A percentile compares a stretch with the other conserved stretches of the same genome.
Evolutionary conservation across 2,888 invertebrate genomes (phyloP).

Genomic region (Isotomurus palustris): DNA sequence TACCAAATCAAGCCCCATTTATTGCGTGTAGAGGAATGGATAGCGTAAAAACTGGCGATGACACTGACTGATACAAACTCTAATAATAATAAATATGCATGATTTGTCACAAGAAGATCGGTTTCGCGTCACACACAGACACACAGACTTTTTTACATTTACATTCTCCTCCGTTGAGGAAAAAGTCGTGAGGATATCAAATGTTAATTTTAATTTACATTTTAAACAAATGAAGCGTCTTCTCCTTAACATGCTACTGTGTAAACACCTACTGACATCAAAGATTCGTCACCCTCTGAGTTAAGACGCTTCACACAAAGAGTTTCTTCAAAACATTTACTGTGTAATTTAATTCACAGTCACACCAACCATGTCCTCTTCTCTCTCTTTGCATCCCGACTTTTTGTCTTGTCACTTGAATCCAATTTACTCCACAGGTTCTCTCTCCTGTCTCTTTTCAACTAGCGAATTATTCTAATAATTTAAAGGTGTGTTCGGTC

Average conservation of each 20-base stretch:
- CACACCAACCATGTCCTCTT: neutral
- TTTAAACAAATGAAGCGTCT: constrained; percentile 1
- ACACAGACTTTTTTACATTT: neutral
- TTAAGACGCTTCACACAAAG: neutral
- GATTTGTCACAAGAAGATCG: neutral
- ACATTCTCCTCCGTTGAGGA: neutral
- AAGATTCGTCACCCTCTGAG: constrained; percentile 12
- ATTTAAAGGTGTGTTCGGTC: too few species aligned
- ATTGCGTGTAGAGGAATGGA: too few species aligned
- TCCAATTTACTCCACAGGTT: too few species aligned
- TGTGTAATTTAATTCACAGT: constrained; percentile 23
- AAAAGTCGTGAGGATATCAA: neutral
- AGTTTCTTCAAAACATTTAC: neutral
- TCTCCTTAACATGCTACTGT: neutral
- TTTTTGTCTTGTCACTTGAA: neutral
- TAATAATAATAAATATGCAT: constrained; percentile 2
- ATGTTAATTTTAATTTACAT: constrained; percentile 7
- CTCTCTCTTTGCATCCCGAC: neutral
- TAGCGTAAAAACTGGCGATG: too few species aligned
- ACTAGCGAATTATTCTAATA: too few species aligned
- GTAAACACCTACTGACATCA: constrained; percentile 15
- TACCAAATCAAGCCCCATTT: too few species aligned
- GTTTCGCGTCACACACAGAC: neutral
- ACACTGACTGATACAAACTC: neutral
- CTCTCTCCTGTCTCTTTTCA: too few species aligned